Evolutionary conservation across 2,888 invertebrate species (phyloP), one percentile per base, ranked within the genome.

Genomic region (Oligia fasciuncula): DNA sequence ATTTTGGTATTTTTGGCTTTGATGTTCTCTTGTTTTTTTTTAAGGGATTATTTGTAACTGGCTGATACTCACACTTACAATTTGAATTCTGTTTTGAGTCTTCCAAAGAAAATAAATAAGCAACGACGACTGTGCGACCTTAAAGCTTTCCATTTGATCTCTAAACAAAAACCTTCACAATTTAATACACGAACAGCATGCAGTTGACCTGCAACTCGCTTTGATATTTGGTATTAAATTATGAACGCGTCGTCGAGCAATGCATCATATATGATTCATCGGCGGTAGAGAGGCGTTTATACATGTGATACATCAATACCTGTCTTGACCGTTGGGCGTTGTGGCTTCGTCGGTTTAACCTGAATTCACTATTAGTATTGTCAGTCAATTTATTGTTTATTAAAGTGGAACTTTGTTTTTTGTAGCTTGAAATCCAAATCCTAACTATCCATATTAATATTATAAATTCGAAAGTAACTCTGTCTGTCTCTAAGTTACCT

Each of bases 291-390:
- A 67, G 79, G 54, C 79, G 51, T 60, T 75, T 84, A 86, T 84
- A 65, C 68, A 83, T 83, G 84, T 63, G 54, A 86, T 86, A 76
- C 60, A 84, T 84, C 87, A 86, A 86, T 84, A 87, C 70, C 84
- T 84, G 87, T 87, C 87, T 76, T 67, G 72, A 71, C 63, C 79
- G 57, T 70, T 57, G 57, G 23, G 57, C n/a, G 17, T 67, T 83
- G 87, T 73, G 84, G 84, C 46, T 62, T 35, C 6, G 63, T 74
- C 35, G 63, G 43, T 63, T 77, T 77, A 67, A 75, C 72, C 72
- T 69, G 54, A 57, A 83, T 70, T 65, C 29, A 69, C 40, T 43
- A 65, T 46, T 60, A 54, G 17, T 60, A 69, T 73, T 65, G 29
- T 57, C 43, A 29, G n/a, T 71, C 5, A 49, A 67, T 70, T 70